These are phyloP conservation scores for Drosophila sp. DNA, from an alignment of 1,140 invertebrate species.

Conservation along the genomic window DNA sequence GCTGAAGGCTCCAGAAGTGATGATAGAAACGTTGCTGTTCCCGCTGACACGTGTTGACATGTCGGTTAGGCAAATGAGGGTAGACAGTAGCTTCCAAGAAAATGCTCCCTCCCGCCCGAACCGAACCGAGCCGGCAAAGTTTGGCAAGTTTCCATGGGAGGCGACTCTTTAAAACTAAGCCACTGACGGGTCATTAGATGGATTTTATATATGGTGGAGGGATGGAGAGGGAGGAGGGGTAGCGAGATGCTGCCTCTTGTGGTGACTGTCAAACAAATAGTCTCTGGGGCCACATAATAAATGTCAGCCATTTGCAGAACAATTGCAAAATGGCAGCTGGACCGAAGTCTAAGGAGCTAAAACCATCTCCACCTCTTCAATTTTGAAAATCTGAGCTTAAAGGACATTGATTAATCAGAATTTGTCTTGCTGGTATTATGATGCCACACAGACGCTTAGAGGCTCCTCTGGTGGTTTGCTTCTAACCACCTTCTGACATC, in stretches of 20 bases:
- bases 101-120: not conserved
- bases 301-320: slow-evolving; percentile 63
- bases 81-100: slow-evolving; percentile 53
- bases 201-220: slow-evolving; percentile 7
- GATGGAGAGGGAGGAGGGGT: not conserved
- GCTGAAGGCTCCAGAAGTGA: slow-evolving; percentile 55
- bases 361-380: not conserved
- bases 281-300: slow-evolving; percentile 46
- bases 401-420: slow-evolving; percentile 55
- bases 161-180: slow-evolving; percentile 42
- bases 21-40: slow-evolving; percentile 50
- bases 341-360: slow-evolving; percentile 20
- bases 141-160: slow-evolving; percentile 15
- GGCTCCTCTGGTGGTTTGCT: slow-evolving; percentile 1
- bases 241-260: slow-evolving; percentile 4
- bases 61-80: slow-evolving; percentile 77
- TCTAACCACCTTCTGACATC: slow-evolving; percentile 2
- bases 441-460: slow-evolving; percentile 1
- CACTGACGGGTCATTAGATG: slow-evolving; percentile 62
- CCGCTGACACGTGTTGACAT: slow-evolving; percentile 66
- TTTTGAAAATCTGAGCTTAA: slow-evolving; percentile 38
- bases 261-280: slow-evolving; percentile 44
- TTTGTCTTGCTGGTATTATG: slow-evolving; percentile 48
- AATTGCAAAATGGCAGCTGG: slow-evolving; percentile 54
- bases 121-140: slow-evolving; percentile 2